Evolutionary conservation across 2,888 invertebrate genomes (phyloP).

Genomic region (Oligia latruncula): DNA sequence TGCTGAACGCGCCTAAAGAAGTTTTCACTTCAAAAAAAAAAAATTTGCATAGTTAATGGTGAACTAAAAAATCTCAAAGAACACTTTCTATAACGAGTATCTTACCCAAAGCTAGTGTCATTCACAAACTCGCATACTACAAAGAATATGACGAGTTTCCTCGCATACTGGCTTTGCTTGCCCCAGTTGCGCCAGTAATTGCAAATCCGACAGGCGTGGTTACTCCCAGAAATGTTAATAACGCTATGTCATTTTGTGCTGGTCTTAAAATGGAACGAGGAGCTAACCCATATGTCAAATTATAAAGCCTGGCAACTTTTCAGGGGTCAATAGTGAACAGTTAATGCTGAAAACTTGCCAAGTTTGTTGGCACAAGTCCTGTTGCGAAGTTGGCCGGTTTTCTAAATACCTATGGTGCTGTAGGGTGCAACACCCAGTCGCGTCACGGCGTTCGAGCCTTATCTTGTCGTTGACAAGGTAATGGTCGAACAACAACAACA

Average conservation of each 20-base stretch:
- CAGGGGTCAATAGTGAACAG: constrained; percentile 19
- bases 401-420: no score
- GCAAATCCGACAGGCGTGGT: constrained; percentile 1
- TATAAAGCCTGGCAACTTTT: constrained; percentile 10
- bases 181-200: neutral
- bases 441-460: no score
- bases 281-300: neutral
- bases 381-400: no score
- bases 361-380: constrained; percentile 29
- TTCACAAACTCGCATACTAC: neutral
- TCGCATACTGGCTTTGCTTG: neutral
- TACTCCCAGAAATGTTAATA: neutral
- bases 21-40: no score
- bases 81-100: no score
- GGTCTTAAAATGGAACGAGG: neutral
- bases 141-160: neutral
- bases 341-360: constrained; percentile 2
- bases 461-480: no score
- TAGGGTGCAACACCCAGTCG: no score
- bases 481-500: no score
- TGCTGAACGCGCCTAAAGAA: no score
- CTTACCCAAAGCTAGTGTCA: neutral
- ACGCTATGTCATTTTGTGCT: neutral
- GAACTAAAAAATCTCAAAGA: neutral
- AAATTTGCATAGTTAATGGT: no score